Evolutionary conservation across 30 jellyfish, hydroid and myxozoan genomes (phyloP), one percentile per base, ranked within the genome.

Genomic region (Morbakka virulenta): DNA sequence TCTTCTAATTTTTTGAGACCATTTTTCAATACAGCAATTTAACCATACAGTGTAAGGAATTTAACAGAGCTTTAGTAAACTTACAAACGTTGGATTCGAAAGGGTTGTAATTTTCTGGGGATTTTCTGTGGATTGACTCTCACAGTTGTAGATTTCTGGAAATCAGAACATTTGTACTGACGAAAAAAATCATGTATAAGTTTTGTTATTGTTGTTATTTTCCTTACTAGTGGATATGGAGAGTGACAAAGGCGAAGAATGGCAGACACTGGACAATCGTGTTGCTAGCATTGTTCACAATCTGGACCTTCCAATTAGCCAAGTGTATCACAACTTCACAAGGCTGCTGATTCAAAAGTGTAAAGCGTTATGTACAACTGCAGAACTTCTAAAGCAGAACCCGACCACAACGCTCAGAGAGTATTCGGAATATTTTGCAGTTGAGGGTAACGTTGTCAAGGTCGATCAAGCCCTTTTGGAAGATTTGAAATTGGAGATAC

Each of bases 221-320:
- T 49, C 41, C 17, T 53, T 33, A 48, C 35, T 65, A 88, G 97
- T 88, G 20, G 76, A 74, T 32, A 67, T 26, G 21, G 93, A 67
- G 3, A 66, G 62, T 11, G 80, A 72, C 11, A 23, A 83, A 25
- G 49, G 32, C 52, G 67, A 94, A 22, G 95, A 84, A 74, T 91
- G 96, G 96, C 95, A 91, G 35, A 91, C 98, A 2, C 86, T 91
- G 35, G 69, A 77, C 22, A 95, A 86, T 32, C 89, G 91, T 25
- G 49, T 91, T 4, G 72, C 96, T 4, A 24, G 92, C 3, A 79
- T 83, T 25, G 87, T 91, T 4, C 85, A 84, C 81, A 64, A 79
- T 35, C 22, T 29, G 14, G 88, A 78, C 31, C 86, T 79, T 53
- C 94, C 94, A 41, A 72, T 73, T 24, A 95, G 98, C 30, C 28